Base-by-base conservation (phyloP, 2,888 invertebrate genomes). In the Noctua comes region DNA sequence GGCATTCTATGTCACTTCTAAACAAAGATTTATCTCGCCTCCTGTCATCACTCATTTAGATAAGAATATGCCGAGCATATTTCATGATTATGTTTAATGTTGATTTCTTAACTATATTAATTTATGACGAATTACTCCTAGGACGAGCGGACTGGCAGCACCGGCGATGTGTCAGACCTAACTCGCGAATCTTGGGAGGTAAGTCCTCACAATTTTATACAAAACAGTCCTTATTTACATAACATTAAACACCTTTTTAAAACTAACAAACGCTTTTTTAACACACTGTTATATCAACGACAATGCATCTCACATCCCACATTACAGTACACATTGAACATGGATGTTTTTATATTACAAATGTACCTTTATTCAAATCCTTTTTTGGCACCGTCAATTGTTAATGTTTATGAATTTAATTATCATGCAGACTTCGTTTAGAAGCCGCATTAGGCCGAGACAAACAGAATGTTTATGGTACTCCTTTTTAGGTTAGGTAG, bases 101-200 rank as follows among this genome's bases (percentile, higher is more conserved):
- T 77, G 48, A 82, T 77, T 83, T 73, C 70, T 66, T 65, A 68
- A 71, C 72, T 77, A 31, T 31, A 46, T 71, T 84, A 71, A 84
- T 79, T 80, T 81, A 84, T 75, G 48, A 72, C 75, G 13, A 72
- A 72, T 88, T 91, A 91, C 86, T 93, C 90, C 69, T 89, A 97
- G 95, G 97, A 96, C 86, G 96, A 97, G 83, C 97, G 97, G 76
- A 97, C 97, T 82, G 97, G 97, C 88, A 98, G 98, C 92, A 97
- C 98, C 80, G 98, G 98, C 78, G 98, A 98, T 93, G 98, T 98
- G 59, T 97, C 98, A 18, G 98, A 98, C 91, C 97, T 98, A 86
- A 98, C 98, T 76, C 98, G 98, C 92, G 99, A 99, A 95, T 99
- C 98, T 84, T 99, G 99, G 99, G 99, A 99, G 99, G 99, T 99